phyloP scores from a whole-genome alignment of 2,113 vertebrate species.

The Platanista minor region DNA sequence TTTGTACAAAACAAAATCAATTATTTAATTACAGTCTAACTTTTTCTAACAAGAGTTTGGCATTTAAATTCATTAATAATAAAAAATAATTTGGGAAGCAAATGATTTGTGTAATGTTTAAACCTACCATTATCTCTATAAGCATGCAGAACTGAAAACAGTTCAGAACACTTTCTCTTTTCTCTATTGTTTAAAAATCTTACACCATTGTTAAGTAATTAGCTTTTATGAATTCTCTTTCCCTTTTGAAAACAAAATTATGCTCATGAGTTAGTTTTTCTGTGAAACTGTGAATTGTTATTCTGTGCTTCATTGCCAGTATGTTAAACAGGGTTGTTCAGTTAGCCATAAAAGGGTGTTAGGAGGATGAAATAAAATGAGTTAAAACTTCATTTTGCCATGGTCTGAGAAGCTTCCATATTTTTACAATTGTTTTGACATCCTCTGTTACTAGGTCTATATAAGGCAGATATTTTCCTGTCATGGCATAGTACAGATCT shows the following conservation, averaged over 20 bases:
- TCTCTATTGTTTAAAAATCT: neutral
- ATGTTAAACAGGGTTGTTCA: neutral
- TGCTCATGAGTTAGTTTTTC: neutral
- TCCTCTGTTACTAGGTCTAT: neutral
- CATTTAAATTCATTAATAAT: neutral
- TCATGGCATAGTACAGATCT: neutral
- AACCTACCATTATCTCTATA: neutral
- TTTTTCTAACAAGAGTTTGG: neutral
- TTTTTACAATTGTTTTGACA: neutral
- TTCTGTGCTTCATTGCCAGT: neutral
- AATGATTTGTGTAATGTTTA: neutral
- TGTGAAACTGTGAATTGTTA: neutral
- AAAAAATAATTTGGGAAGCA: neutral
- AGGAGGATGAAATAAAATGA: neutral
- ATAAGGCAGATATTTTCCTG: constrained; percentile 1
- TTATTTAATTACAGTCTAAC: neutral
- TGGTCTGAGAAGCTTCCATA: neutral
- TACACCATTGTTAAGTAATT: neutral
- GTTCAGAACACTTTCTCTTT: neutral
- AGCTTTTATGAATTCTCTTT: neutral
- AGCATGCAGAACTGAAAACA: neutral
- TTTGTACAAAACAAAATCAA: neutral
- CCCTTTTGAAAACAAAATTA: constrained; percentile 21
- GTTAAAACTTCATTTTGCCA: neutral
- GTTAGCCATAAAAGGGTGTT: neutral